phyloP scores from a whole-genome alignment of 2,113 vertebrate species.

The Peromyscus polionotus region DNA sequence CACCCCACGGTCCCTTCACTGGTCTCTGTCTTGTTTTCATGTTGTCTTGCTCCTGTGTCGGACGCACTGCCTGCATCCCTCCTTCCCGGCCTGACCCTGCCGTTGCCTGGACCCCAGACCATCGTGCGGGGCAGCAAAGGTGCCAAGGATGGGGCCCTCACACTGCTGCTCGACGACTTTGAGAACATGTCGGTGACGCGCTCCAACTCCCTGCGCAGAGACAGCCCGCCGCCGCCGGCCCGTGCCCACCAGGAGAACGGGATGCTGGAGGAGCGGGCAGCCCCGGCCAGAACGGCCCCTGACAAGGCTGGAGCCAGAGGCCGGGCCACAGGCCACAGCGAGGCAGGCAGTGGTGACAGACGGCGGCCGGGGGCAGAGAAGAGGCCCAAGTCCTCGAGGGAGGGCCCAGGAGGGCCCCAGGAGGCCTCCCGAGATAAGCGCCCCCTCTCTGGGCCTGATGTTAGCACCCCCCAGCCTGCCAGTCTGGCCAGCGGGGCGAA shows the following conservation, averaged over 20 bases:
- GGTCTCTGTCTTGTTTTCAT: conserved; percentile 81
- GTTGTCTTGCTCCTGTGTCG: conserved; percentile 48
- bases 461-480: conserved; percentile 90
- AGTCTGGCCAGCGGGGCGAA: conserved; percentile 88
- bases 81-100: conserved; percentile 50
- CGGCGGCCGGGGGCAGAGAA: conserved; percentile 85
- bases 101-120: conserved; percentile 85
- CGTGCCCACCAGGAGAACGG: conserved; percentile 86
- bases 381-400: conserved; percentile 92
- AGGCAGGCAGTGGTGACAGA: conserved; percentile 86
- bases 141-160: conserved; percentile 92
- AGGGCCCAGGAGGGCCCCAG: conserved; percentile 84
- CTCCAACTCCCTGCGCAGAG: conserved; percentile 95
- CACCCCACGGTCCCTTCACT: conserved; percentile 73
- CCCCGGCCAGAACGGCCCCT: conserved; percentile 69
- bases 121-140: conserved; percentile 96
- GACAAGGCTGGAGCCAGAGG: conserved; percentile 72
- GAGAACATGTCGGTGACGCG: conserved; percentile 96
- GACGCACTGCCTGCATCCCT: conserved; percentile 36
- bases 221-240: conserved; percentile 93
- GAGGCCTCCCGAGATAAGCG: conserved; percentile 94
- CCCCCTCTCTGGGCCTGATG: conserved; percentile 94
- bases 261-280: conserved; percentile 85
- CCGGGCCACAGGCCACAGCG: conserved; percentile 60
- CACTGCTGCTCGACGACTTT: conserved; percentile 96